phyloP scores from a whole-genome alignment of 2,113 vertebrate species.

The Kryptolebias marmoratus region DNA sequence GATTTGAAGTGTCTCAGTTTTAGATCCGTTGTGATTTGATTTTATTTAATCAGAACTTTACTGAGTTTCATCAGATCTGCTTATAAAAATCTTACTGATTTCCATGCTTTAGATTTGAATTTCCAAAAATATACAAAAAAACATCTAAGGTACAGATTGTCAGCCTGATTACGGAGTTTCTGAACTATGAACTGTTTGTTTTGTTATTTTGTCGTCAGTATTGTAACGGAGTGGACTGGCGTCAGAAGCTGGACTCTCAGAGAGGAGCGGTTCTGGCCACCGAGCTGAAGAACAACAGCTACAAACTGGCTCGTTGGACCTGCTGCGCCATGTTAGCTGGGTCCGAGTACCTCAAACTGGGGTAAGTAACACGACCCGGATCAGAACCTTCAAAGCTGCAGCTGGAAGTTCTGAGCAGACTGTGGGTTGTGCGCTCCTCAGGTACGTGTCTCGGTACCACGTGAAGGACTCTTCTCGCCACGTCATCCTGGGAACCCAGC shows the following conservation, averaged over 20 bases:
- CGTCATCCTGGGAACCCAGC: slow-evolving; percentile 95
- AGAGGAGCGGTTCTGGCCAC: slow-evolving; percentile 97
- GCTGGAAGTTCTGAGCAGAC: not conserved
- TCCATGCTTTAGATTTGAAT: no score
- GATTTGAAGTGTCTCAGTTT: no score
- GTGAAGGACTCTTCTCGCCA: slow-evolving; percentile 96
- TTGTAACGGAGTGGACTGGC: slow-evolving; percentile 98
- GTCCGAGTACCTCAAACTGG: slow-evolving; percentile 96
- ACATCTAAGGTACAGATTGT: no score
- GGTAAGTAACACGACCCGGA: slow-evolving; percentile 81
- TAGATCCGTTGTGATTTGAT: no score
- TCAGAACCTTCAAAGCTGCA: not conserved
- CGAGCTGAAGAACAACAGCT: slow-evolving; percentile 99
- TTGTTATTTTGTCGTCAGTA: slow-evolving; percentile 74
- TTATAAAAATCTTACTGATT: no score
- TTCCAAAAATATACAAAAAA: no score
- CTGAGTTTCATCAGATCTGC: no score
- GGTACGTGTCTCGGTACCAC: slow-evolving; percentile 97
- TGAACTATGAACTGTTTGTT: not conserved
- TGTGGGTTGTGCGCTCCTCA: slow-evolving; percentile 30
- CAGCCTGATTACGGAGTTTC: not conserved
- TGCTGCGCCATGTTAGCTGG: slow-evolving; percentile 96
- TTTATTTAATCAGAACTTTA: no score
- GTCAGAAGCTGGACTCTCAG: slow-evolving; percentile 99
- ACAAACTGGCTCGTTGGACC: slow-evolving; percentile 97